Conservation (phyloP, 2,113 vertebrate genomes). For the Vulpes vulpes region DNA sequence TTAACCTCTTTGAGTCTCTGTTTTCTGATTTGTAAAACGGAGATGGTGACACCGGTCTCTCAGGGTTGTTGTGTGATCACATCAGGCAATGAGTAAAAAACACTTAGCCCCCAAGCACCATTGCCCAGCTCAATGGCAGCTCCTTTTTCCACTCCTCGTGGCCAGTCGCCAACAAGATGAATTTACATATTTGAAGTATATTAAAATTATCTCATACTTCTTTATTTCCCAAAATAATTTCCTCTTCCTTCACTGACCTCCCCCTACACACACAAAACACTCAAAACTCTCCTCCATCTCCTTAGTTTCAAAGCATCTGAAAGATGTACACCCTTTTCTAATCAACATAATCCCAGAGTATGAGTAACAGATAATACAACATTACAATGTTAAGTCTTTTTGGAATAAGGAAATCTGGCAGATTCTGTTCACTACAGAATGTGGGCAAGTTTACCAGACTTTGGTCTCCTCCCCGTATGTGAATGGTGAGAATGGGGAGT, state of each 20-base stretch:
- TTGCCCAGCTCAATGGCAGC: neutral
- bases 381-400: neutral
- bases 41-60: neutral
- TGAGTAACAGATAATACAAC: neutral
- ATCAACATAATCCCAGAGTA: neutral
- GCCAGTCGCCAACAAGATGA: neutral
- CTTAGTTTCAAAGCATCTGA: neutral
- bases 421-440: neutral
- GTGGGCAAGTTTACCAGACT: neutral
- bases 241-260: neutral
- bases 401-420: neutral
- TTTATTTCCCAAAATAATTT: neutral
- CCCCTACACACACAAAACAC: neutral
- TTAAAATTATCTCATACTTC: neutral
- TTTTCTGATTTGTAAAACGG: conserved; percentile 36
- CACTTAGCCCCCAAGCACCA: too few relatives aligned
- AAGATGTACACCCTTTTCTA: neutral
- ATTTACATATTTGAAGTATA: neutral
- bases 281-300: neutral
- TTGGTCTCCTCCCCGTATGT: neutral
- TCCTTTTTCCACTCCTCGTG: neutral
- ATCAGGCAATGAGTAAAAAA: neutral
- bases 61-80: neutral
- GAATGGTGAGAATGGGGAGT: neutral
- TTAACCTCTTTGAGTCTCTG: neutral